Base-by-base conservation (phyloP, 53 echinoderm and acorn worm genomes). In the Paracentrotus lividus region DNA sequence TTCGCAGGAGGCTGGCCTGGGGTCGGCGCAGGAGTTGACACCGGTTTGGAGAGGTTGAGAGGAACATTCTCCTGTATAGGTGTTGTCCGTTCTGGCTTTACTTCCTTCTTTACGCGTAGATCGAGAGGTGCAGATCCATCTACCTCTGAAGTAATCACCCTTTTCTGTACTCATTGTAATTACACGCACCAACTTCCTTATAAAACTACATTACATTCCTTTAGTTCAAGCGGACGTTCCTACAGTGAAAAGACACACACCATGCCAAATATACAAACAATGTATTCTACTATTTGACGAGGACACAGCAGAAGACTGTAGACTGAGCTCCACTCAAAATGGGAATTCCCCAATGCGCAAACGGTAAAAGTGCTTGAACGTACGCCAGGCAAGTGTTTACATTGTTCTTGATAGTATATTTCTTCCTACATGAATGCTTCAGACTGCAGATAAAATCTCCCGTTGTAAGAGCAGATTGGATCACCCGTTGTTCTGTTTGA, bases 111-210 rank as follows among this genome's bases (percentile, higher is more conserved):
- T 15, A 91, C 91, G 5, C 91, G 31, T 24, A 91, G 54, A 72
- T 91, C 91, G 27, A 91, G 75, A 26, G 91, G 91, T 32, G 91
- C 91, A 33, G 89, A 64, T 27, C n/a, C 91, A 16, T 47, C 75
- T 5, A 47, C 75, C 49, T 69, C 69, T 54, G 54, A 49, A 44
- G 18, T 45, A 4, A n/a, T 53, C 43, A 1, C 76, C 91, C 76
- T 69, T 69, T 49, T 75, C 76, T 31, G 31, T 2, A 75, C 91
- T 91, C 91, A 91, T 91, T 42, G 65, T 67, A 54, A 68, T 32
- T 43, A 49, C 15, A 89, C 42, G 13, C 56, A 21, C 6, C 49
- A 24, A 56, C 86, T 86, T 55, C 86, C 86, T 56, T 32, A 34
- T 85, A 24, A 77, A 42, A 77, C n/a, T 45, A 2, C 81, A 81